phyloP scores from a whole-genome alignment of 2,113 vertebrate genomes.

The Thunnus maccoyii region DNA sequence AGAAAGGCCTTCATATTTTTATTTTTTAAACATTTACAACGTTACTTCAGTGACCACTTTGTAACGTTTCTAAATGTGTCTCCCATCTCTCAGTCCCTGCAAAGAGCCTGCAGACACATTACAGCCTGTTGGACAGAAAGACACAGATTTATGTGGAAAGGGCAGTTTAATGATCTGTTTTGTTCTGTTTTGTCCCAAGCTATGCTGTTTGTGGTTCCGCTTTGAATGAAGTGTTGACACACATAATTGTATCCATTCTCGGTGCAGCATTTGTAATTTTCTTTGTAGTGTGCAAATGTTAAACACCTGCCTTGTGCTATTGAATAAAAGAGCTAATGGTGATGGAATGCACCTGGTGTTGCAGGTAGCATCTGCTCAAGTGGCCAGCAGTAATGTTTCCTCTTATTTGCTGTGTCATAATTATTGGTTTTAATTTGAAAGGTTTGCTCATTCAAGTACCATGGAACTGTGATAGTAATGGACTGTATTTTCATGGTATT shows the following conservation, averaged over 20 bases:
- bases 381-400: not conserved
- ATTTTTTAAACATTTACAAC: conserved; percentile 19
- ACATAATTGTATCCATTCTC: conserved; percentile 26
- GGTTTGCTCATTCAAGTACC: too few relatives aligned
- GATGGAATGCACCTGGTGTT: conserved; percentile 30
- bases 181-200: conserved; percentile 11
- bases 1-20: conserved; percentile 2
- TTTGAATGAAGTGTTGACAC: conserved; percentile 35
- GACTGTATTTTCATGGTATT: too few relatives aligned
- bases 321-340: conserved; percentile 21
- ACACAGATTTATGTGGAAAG: conserved; percentile 27
- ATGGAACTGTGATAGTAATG: not conserved
- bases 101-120: conserved; percentile 31
- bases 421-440: too few relatives aligned
- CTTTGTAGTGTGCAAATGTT: conserved; percentile 43
- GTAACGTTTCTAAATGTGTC: conserved; percentile 19
- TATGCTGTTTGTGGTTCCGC: conserved; percentile 22
- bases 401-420: conserved; percentile 6
- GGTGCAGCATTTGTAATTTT: conserved; percentile 3
- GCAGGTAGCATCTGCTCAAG: conserved; percentile 4
- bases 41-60: conserved; percentile 37
- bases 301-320: conserved; percentile 46
- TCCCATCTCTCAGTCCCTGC: not conserved
- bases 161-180: conserved; percentile 18
- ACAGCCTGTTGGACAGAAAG: conserved; percentile 13